These are phyloP conservation scores for Arvicola amphibius DNA, from an alignment of 2,797 vertebrate species.

Conservation along the genomic window DNA sequence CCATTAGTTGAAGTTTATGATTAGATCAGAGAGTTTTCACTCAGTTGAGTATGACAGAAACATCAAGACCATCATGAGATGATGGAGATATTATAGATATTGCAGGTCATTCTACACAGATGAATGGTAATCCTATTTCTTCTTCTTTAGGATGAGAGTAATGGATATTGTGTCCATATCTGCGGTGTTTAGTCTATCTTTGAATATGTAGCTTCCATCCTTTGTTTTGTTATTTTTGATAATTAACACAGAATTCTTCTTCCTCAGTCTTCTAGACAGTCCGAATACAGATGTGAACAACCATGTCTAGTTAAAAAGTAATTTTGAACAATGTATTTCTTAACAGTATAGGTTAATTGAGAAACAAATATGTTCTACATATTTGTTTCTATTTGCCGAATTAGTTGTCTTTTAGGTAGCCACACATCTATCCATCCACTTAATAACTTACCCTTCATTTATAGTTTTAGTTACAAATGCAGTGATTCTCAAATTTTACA, in stretches of 20 bases:
- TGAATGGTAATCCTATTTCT: background rate
- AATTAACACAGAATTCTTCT: no score
- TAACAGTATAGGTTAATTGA: background rate
- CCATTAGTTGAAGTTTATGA: background rate
- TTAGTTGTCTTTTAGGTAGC: background rate
- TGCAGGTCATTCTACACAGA: background rate
- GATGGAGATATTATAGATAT: background rate
- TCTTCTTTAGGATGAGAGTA: no score
- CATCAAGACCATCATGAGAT: background rate
- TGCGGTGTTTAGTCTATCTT: background rate
- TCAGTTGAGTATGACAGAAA: rapidly evolving
- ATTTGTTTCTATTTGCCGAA: background rate
- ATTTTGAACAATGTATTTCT: background rate
- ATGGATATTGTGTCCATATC: background rate
- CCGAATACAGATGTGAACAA: no score
- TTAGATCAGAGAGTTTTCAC: background rate
- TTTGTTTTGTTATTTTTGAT: background rate
- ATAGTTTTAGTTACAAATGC: background rate
- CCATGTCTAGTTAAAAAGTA: background rate
- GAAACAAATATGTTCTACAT: background rate
- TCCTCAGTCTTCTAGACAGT: background rate
- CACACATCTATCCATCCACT: background rate
- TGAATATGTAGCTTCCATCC: background rate
- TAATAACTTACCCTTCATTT: background rate
- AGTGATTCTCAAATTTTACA: background rate